Base-by-base conservation (phyloP, 2,113 vertebrate species). In the Brevimyrus niger region DNA sequence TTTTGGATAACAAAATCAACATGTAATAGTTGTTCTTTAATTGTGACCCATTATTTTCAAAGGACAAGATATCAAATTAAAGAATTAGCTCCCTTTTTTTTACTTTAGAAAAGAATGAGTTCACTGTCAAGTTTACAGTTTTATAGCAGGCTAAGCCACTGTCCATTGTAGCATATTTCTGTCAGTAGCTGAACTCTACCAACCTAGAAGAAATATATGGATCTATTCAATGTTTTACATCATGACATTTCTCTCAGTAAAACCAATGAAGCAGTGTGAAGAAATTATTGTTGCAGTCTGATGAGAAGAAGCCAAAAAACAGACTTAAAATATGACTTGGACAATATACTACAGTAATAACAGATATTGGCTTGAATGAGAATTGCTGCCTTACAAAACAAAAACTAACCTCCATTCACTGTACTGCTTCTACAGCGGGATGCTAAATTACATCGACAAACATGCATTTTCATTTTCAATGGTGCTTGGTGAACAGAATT, bases 251-350 rank as follows among this genome's bases (percentile, higher is more conserved):
- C 55, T 87, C 58, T 76, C 89, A 87, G 46, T 90, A 87, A 87
- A 90, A 90, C 89, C 73, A 86, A 90, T 90, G 61, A 90, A 85
- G 89, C 89, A 87, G 4, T 50, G 31, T 35, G 27, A 87, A 76
- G 31, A 73, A 19, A 55, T n/a, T 48, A 61, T 46, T 55, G 83
- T 48, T 69, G 86, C 65, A 89, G n/a, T 50, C 46, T 87, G 84
- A 55, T 21, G 86, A 19, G 65, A 69, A 90, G 85, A 76, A 51
- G 89, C 84, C 84, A 87, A 89, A 87, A 89, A n/a, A 48, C 65
- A 87, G 11, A 21, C 47, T 46, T 46, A 46, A 44, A 55, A 87
- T 48, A 46, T 86, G 19, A 82, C 69, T 80, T 46, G 47, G 50
- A 51, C 50, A 27, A 80, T 87, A 82, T 35, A 21, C 42, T n/a